A percentile compares a stretch with the other conserved stretches of the same genome.
phyloP scores from a whole-genome alignment of 2,113 vertebrate genomes.

The Nesoenas mayeri region DNA sequence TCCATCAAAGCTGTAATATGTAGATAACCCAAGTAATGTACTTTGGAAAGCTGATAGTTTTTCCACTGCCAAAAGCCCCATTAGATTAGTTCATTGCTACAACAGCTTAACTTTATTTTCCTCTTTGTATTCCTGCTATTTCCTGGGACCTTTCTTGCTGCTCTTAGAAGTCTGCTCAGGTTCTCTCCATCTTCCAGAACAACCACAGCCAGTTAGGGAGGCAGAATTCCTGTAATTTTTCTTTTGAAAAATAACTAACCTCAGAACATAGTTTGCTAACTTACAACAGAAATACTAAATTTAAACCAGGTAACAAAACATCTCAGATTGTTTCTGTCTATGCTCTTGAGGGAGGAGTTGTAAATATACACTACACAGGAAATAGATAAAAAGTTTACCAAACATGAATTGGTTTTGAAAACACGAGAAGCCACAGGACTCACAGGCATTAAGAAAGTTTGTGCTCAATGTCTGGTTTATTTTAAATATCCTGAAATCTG shows the following conservation, averaged over 20 bases:
- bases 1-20: background rate
- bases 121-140: background rate
- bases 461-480: background rate
- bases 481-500: background rate
- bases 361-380: background rate
- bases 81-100: background rate
- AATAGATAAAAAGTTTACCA: background rate
- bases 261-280: background rate
- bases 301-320: background rate
- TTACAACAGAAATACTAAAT: background rate
- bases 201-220: background rate
- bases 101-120: background rate
- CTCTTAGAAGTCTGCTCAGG: background rate
- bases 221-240: background rate
- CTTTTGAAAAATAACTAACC: background rate
- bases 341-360: background rate
- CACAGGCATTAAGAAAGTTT: background rate
- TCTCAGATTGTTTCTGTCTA: background rate
- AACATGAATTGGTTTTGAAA: background rate
- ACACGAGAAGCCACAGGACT: background rate
- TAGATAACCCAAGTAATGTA: background rate
- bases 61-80: background rate
- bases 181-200: background rate
- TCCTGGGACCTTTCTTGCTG: background rate
- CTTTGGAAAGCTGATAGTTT: background rate